These are phyloP conservation scores for Ptychodera flava DNA, from an alignment of 35 echinoderm and acorn worm genomes.

Conservation along the genomic window DNA sequence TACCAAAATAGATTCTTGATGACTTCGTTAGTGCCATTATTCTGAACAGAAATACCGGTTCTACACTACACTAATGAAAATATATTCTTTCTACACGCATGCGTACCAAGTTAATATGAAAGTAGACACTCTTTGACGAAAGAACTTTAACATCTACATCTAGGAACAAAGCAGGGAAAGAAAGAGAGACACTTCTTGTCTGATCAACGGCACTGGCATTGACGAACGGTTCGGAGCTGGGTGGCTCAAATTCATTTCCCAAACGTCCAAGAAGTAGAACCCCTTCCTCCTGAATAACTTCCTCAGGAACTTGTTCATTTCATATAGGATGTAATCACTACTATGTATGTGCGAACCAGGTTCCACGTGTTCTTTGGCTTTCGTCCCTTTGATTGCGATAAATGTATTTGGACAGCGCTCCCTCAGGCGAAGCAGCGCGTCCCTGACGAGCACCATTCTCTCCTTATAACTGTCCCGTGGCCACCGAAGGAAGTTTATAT, in stretches of 20 bases:
- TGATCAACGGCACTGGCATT: background rate
- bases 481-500: slow-evolving; percentile 30
- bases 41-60: too few relatives aligned
- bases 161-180: too few relatives aligned
- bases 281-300: slow-evolving; percentile 5
- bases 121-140: too few relatives aligned
- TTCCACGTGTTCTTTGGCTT: slow-evolving; percentile 15
- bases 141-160: too few relatives aligned
- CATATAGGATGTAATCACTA: slow-evolving; percentile 19
- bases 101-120: too few relatives aligned
- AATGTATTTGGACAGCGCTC: slow-evolving; percentile 25
- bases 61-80: too few relatives aligned
- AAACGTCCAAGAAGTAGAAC: slow-evolving; percentile 23
- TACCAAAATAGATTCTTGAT: too few relatives aligned
- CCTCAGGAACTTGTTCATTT: slow-evolving; percentile 11
- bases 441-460: slow-evolving; percentile 29
- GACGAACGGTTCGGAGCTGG: background rate
- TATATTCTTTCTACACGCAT: too few relatives aligned
- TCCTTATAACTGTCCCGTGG: slow-evolving; percentile 18
- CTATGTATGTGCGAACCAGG: background rate
- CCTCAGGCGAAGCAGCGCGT: slow-evolving; percentile 18
- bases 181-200: slow-evolving; percentile 11
- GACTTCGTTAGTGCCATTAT: too few relatives aligned
- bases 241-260: slow-evolving; percentile 44
- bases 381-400: slow-evolving; percentile 30